These are phyloP conservation scores for Archivesica marissinica DNA, from an alignment of 1,140 invertebrate genomes.

Conservation along the genomic window DNA sequence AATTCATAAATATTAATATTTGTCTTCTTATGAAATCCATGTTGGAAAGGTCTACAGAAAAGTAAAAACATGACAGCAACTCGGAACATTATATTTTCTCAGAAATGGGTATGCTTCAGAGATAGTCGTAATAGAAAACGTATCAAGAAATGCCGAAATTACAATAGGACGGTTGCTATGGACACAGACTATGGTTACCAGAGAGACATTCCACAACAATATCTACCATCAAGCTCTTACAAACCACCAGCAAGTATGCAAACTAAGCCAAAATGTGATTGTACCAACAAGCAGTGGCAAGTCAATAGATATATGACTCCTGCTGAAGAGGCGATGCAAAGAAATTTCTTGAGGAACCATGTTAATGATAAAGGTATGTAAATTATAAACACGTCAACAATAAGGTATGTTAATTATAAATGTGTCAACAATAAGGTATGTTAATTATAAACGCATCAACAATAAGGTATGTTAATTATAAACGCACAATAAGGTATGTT, in stretches of 20 bases:
- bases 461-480: too few species aligned
- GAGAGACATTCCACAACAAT: not conserved
- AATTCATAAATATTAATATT: too few species aligned
- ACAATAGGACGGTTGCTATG: slow-evolving; percentile 36
- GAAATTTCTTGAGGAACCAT: not conserved
- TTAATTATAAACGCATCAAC: too few species aligned
- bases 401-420: too few species aligned
- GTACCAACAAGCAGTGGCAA: not conserved
- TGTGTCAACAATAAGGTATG: too few species aligned
- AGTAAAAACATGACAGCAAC: too few species aligned
- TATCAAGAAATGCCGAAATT: slow-evolving; percentile 54
- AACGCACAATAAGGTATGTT: too few species aligned
- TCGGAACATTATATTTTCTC: not conserved
- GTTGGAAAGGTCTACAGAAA: too few species aligned
- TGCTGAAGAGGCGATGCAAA: not conserved
- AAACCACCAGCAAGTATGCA: not conserved
- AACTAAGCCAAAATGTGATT: slow-evolving; percentile 41
- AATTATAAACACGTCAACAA: too few species aligned
- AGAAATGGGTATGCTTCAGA: slow-evolving; percentile 59
- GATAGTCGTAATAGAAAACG: slow-evolving; percentile 42
- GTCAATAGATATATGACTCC: not conserved
- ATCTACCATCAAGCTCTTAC: not conserved
- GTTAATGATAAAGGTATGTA: not conserved
- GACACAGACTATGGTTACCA: not conserved
- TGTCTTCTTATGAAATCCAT: too few species aligned